These are phyloP conservation scores for Chymomyza caudatula DNA, from an alignment of 2,888 invertebrate species.

Conservation along the genomic window DNA sequence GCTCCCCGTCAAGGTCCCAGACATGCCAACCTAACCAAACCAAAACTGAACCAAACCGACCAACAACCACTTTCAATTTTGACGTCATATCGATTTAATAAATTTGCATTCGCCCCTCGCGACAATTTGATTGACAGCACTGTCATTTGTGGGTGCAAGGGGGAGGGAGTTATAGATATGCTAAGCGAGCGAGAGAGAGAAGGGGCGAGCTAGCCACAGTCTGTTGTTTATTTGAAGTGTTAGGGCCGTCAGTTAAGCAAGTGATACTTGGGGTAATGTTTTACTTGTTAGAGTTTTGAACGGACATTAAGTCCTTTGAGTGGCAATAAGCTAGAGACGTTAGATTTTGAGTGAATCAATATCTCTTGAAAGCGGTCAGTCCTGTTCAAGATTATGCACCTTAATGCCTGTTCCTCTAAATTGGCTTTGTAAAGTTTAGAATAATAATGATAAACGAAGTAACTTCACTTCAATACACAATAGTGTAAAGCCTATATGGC, in stretches of 20 bases:
- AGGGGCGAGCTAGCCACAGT: neutral
- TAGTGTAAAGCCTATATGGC: too few species aligned
- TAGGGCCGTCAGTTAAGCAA: neutral
- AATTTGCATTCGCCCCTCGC: constrained; percentile 66
- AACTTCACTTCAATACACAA: too few species aligned
- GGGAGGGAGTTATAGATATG: neutral
- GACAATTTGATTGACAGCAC: constrained; percentile 66
- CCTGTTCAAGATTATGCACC: too few species aligned
- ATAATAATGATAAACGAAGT: too few species aligned
- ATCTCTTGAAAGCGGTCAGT: neutral
- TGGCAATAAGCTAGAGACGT: neutral
- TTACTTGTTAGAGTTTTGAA: neutral
- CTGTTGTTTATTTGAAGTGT: neutral
- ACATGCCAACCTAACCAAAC: constrained; percentile 24
- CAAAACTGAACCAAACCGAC: constrained; percentile 39
- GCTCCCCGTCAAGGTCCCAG: constrained; percentile 50
- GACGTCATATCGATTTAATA: constrained; percentile 70
- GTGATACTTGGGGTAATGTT: neutral
- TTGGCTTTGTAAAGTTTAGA: too few species aligned
- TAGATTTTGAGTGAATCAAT: neutral
- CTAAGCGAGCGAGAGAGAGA: neutral
- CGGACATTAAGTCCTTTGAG: neutral
- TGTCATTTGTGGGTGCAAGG: neutral
- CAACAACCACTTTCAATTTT: constrained; percentile 66
- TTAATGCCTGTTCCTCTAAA: too few species aligned